These are phyloP conservation scores for Calliopum simillimum DNA, from an alignment of 2,888 invertebrate genomes.

Conservation along the genomic window DNA sequence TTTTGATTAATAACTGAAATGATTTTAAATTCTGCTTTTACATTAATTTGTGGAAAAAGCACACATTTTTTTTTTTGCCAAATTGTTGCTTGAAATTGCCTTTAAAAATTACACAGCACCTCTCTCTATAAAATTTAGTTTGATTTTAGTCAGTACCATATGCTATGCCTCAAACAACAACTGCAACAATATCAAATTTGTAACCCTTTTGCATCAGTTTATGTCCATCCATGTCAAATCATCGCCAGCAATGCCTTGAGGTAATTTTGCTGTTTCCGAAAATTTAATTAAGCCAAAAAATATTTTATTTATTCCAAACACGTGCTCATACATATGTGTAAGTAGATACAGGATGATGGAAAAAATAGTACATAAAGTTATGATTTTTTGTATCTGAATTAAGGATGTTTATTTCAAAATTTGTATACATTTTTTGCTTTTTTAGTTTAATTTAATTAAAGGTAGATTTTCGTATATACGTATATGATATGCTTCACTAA, in stretches of 20 bases:
- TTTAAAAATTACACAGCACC: neutral
- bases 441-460: too few species aligned
- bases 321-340: neutral
- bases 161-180: neutral
- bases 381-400: too few species aligned
- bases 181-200: neutral
- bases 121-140: neutral
- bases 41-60: neutral
- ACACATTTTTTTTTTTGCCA: neutral
- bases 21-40: neutral
- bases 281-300: constrained; percentile 29
- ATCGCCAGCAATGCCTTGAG: constrained; percentile 13
- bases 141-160: neutral
- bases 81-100: neutral
- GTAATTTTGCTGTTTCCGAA: constrained; percentile 23
- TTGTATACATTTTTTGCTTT: too few species aligned
- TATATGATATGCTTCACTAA: too few species aligned
- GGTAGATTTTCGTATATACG: too few species aligned
- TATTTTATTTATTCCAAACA: constrained; percentile 21
- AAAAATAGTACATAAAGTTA: too few species aligned
- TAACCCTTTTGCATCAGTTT: neutral
- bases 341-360: neutral
- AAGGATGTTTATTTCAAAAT: too few species aligned
- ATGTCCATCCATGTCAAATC: constrained; percentile 13
- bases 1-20: constrained; percentile 49